Conservation (phyloP, 2,888 invertebrate genomes). For the Tenthredo livida region DNA sequence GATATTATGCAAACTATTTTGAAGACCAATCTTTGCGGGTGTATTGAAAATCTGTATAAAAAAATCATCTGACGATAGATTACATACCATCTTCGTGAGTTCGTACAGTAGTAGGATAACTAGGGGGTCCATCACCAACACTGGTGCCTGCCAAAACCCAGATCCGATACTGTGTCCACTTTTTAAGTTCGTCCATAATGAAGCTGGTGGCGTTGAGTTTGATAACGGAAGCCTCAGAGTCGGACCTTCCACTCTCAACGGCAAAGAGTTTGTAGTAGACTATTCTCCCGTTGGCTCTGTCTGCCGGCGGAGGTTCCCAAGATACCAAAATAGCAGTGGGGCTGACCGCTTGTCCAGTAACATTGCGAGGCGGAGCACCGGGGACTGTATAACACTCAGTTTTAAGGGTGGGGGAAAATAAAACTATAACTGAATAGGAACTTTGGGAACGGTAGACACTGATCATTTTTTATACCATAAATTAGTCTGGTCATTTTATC, state of each 20-base stretch:
- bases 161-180: slow-evolving; percentile 97
- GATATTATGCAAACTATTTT: not conserved
- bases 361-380: slow-evolving; percentile 97
- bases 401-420: slow-evolving; percentile 78
- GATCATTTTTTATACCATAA: slow-evolving; percentile 34
- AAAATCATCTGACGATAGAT: slow-evolving; percentile 67
- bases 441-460: slow-evolving; percentile 40
- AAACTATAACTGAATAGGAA: slow-evolving; percentile 58
- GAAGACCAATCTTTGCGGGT: slow-evolving; percentile 67
- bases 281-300: slow-evolving; percentile 95
- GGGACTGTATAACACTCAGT: slow-evolving; percentile 88
- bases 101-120: slow-evolving; percentile 94
- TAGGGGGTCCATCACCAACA: slow-evolving; percentile 97
- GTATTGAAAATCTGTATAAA: slow-evolving; percentile 79
- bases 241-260: slow-evolving; percentile 91
- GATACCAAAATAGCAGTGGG: slow-evolving; percentile 93
- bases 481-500: not conserved
- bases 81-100: slow-evolving; percentile 99
- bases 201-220: slow-evolving; percentile 90
- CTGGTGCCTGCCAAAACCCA: slow-evolving; percentile 98
- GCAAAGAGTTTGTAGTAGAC: slow-evolving; percentile 96
- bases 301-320: slow-evolving; percentile 96
- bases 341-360: slow-evolving; percentile 92
- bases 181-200: slow-evolving; percentile 92
- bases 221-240: slow-evolving; percentile 90